phyloP scores from a whole-genome alignment of 2,113 vertebrate species.

The Oostethus manadensis region DNA sequence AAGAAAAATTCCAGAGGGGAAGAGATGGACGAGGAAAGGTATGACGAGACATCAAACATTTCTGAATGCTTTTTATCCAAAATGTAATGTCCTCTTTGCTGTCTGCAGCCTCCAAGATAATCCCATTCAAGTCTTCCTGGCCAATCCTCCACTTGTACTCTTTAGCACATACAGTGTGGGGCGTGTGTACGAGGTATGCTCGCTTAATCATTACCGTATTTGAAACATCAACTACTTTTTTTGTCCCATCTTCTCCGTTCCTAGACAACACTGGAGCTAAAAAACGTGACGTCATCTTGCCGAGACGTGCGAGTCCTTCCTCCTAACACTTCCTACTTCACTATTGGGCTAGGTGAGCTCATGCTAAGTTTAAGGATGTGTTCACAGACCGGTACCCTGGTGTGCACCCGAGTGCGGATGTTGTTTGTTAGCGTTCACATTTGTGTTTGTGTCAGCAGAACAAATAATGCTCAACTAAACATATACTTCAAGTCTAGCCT shows the following conservation, averaged over 20 bases:
- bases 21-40: slow-evolving; percentile 64
- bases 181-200: slow-evolving; percentile 82
- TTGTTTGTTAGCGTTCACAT: too few species aligned
- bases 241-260: not conserved
- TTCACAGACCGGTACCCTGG: not conserved
- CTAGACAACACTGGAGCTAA: slow-evolving; percentile 81
- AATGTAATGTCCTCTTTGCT: slow-evolving; percentile 13
- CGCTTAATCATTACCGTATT: not conserved
- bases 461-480: too few species aligned
- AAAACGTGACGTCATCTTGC: slow-evolving; percentile 80
- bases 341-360: slow-evolving; percentile 81
- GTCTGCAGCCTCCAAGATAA: slow-evolving; percentile 47
- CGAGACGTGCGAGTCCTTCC: slow-evolving; percentile 81
- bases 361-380: too few species aligned
- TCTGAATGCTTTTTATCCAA: not conserved
- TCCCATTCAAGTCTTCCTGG: slow-evolving; percentile 76
- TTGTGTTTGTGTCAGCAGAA: too few species aligned
- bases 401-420: not conserved
- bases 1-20: slow-evolving; percentile 24
- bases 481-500: too few species aligned
- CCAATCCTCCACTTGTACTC: slow-evolving; percentile 75
- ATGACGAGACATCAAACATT: slow-evolving; percentile 9
- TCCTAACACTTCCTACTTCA: slow-evolving; percentile 80
- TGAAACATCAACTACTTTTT: not conserved
- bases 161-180: slow-evolving; percentile 84